Conservation (phyloP, 2,113 vertebrate genomes). For the Hipposideros armiger region DNA sequence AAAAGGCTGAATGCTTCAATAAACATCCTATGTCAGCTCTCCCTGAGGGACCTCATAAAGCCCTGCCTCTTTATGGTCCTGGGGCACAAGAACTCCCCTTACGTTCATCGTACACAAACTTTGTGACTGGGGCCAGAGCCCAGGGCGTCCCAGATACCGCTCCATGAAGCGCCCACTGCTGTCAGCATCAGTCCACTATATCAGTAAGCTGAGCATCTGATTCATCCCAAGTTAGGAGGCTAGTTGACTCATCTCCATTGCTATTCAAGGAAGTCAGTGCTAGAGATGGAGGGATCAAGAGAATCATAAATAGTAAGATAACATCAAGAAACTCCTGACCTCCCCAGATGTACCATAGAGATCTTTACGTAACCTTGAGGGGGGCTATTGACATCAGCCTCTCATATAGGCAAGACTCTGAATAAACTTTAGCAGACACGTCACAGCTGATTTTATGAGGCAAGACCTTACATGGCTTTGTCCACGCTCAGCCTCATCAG, state of each 20-base stretch:
- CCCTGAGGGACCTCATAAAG: neutral
- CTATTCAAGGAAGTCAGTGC: neutral
- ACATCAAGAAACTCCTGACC: neutral
- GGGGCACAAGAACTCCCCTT: neutral
- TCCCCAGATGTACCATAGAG: neutral
- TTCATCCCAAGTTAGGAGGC: constrained; percentile 52
- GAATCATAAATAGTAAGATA: constrained; percentile 13
- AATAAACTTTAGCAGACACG: neutral
- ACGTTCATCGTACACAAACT: neutral
- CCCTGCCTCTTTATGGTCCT: neutral
- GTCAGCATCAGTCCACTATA: neutral
- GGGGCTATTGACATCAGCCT: neutral
- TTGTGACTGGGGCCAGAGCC: neutral
- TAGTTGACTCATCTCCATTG: constrained; percentile 42
- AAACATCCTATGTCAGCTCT: neutral
- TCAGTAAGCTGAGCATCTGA: constrained; percentile 25
- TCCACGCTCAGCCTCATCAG: neutral
- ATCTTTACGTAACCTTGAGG: neutral
- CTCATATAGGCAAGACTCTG: neutral
- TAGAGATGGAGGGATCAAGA: neutral
- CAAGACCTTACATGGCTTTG: neutral
- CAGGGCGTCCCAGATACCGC: neutral
- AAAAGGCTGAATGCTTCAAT: neutral
- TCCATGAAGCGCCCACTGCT: neutral
- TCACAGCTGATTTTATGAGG: neutral